phyloP scores from a whole-genome alignment of 2,113 vertebrate genomes.

The Carassius gibelio region DNA sequence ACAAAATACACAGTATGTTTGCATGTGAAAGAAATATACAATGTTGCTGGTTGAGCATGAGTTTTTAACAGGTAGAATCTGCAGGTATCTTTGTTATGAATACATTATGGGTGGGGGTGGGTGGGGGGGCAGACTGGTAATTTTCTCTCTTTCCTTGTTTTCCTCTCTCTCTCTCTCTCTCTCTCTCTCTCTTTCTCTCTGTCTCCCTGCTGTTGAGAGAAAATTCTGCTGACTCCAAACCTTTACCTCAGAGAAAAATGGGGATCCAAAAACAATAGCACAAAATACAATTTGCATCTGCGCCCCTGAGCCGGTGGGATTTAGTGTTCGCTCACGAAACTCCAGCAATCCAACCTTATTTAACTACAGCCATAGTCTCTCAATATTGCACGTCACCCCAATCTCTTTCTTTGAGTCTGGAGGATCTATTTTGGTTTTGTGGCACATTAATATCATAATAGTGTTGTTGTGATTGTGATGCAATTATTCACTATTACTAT shows the following conservation, averaged over 20 bases:
- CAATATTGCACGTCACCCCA: background rate
- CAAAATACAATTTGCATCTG: conserved; percentile 73
- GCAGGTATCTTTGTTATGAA: conserved; percentile 33
- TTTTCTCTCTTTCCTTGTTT: conserved; percentile 1
- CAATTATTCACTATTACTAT: background rate
- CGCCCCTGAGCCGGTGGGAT: conserved; percentile 41
- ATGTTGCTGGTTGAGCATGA: background rate
- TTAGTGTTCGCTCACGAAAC: conserved; percentile 21
- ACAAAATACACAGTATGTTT: background rate
- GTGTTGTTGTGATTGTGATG: background rate
- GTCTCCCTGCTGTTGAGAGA: background rate
- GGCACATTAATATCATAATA: background rate
- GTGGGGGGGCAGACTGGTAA: too few species aligned
- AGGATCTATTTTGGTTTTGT: background rate
- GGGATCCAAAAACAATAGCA: conserved; percentile 72
- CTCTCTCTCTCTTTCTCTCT: background rate
- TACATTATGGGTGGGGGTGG: background rate
- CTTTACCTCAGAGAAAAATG: conserved; percentile 66
- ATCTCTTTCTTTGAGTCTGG: background rate
- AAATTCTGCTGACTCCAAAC: conserved; percentile 47
- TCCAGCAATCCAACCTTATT: conserved; percentile 9
- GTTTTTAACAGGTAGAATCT: conserved; percentile 26
- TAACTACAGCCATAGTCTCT: background rate
- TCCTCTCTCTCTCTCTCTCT: too few species aligned
- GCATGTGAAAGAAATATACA: background rate